Evolutionary conservation across 2,797 vertebrate genomes (phyloP), one percentile per base, ranked within the genome.

Genomic region (Melanotaenia nigrans): DNA sequence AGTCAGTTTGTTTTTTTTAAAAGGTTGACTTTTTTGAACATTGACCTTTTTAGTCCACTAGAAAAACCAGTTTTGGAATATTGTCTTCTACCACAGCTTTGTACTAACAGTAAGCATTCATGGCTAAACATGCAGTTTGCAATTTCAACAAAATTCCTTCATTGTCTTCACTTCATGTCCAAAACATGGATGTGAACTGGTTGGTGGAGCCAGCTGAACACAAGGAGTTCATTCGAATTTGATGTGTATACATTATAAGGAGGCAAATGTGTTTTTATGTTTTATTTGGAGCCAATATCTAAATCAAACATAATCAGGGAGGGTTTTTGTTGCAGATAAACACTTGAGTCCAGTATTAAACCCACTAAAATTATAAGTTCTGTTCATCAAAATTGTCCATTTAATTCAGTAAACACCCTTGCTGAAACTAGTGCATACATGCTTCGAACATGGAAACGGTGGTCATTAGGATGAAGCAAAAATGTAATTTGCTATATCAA

Each of bases 351-450:
- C 28, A 28, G 28, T 28, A 28, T 28, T 28, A 28, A 28, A 28
- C 28, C 28, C 28, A 61, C 33, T 55, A 4, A 59, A 58, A 20
- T 62, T 11, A 59, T 71, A 40, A 40, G 73, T 55, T 24, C 51
- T 56, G 2, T 30, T 65, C n/a, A 74, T 13, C 6, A 32, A 51
- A 47, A n/a, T 54, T 61, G 30, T 22, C 16, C 8, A 42, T 14
- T 14, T 42, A 42, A 42, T 16, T 42, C 16, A 5, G 40, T 12
- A 35, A 35, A 18, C 16, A 18, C 12, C 40, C 3, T 40, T 40
- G 38, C 38, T 13, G 38, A 40, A 40, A 12, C 38, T 40, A 13
- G 38, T 3, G 13, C 38, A 40, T 13, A 56, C 16, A 30, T 20
- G 6, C 10, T 33, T 32, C 24, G 30, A 62, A 5, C 14, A 30